These are phyloP conservation scores for Trogon melanurus DNA, from an alignment of 2,113 vertebrate genomes.

Conservation along the genomic window DNA sequence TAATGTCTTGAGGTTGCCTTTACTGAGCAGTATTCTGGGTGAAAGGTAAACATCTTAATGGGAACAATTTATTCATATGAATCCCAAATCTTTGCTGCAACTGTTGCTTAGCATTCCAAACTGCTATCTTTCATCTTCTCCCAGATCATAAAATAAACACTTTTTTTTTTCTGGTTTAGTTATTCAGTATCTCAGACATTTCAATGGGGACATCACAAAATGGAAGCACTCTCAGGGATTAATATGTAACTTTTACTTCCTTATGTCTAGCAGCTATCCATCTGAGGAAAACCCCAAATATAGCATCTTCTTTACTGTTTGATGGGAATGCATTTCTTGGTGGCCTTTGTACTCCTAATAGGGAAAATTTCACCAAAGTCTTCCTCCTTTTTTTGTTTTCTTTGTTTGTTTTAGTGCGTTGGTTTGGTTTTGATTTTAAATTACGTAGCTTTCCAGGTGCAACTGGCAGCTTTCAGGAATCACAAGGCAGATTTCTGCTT, in stretches of 20 bases:
- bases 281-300: neutral
- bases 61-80: neutral
- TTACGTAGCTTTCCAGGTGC: neutral
- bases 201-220: neutral
- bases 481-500: neutral
- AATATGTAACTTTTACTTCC: neutral
- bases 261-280: neutral
- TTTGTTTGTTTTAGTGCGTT: neutral
- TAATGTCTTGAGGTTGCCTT: slow-evolving; percentile 24
- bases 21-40: neutral
- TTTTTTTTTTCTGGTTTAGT: neutral
- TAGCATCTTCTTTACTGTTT: neutral
- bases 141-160: neutral
- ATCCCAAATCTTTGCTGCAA: neutral
- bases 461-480: neutral
- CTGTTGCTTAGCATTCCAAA: neutral
- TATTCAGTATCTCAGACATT: neutral
- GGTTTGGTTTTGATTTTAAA: neutral
- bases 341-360: neutral
- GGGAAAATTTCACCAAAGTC: neutral
- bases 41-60: slow-evolving; percentile 2
- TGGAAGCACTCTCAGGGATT: neutral
- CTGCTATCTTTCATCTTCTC: neutral
- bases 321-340: neutral
- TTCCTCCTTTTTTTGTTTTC: neutral